Evolutionary conservation across 2,113 vertebrate genomes (phyloP).

Genomic region (Montifringilla adamsi): DNA sequence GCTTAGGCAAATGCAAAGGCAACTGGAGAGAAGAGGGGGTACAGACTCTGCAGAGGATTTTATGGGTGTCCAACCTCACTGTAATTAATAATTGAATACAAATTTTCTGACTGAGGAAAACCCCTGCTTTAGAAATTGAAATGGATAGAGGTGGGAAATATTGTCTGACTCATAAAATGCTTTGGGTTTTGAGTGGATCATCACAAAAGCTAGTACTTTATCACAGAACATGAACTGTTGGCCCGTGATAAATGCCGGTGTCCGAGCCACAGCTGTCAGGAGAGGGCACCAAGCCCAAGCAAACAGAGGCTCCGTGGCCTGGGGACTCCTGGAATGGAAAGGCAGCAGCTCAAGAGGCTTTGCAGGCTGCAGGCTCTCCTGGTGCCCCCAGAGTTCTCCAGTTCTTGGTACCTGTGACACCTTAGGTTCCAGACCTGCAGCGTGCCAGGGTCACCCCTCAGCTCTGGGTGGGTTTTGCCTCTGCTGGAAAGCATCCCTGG

Average conservation of each 20-base stretch:
- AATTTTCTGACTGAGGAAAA: neutral
- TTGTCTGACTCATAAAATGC: neutral
- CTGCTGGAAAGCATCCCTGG: neutral
- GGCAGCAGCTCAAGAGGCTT: neutral
- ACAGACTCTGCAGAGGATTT: neutral
- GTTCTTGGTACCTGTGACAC: neutral
- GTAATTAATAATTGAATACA: neutral
- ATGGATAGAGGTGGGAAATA: neutral
- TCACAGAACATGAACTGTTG: neutral
- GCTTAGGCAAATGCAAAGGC: neutral
- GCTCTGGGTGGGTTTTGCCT: neutral
- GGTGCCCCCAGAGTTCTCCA: neutral
- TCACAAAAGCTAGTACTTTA: neutral
- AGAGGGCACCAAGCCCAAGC: neutral
- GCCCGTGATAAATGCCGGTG: fast-evolving
- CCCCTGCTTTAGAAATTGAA: neutral
- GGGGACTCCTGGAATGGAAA: neutral
- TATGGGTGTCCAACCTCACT: neutral
- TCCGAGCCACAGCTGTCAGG: neutral
- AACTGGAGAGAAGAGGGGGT: neutral
- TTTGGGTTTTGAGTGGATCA: neutral
- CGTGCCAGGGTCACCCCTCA: neutral
- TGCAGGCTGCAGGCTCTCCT: neutral
- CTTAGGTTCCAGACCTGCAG: neutral
- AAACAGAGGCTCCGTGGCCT: neutral